Conservation (phyloP, 1,140 invertebrate species). For the Teleopsis dalmanni region DNA sequence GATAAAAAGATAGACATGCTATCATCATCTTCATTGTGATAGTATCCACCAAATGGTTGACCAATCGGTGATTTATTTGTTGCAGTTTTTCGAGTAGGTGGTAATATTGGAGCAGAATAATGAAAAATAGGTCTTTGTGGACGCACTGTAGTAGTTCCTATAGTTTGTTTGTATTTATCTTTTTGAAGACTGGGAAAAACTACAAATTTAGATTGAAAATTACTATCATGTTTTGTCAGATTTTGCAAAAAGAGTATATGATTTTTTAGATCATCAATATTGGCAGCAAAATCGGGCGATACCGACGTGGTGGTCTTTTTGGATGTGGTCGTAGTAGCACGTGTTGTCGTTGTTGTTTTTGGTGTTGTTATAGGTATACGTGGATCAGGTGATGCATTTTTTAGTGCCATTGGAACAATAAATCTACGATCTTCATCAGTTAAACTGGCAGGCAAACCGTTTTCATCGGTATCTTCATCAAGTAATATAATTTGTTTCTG, state of each 20-base stretch:
- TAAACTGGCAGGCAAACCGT: slow-evolving; percentile 32
- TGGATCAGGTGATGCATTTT: slow-evolving; percentile 33
- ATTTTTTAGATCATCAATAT: slow-evolving; percentile 42
- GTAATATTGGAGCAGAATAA: slow-evolving; percentile 32
- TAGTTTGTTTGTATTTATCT: slow-evolving; percentile 18
- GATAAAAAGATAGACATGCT: slow-evolving; percentile 16
- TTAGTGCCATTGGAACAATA: slow-evolving; percentile 41
- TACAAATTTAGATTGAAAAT: slow-evolving; percentile 42
- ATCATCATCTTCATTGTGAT: slow-evolving; percentile 23
- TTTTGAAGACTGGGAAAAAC: slow-evolving; percentile 38
- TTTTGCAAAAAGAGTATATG: slow-evolving; percentile 41
- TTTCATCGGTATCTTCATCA: slow-evolving; percentile 40
- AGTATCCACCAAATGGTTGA: slow-evolving; percentile 29
- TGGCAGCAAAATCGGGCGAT: slow-evolving; percentile 14
- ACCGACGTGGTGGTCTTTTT: slow-evolving; percentile 8
- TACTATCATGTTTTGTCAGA: slow-evolving; percentile 37
- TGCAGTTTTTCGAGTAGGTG: slow-evolving; percentile 26
- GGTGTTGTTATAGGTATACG: slow-evolving; percentile 7
- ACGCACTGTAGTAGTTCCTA: slow-evolving; percentile 16
- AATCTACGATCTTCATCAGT: slow-evolving; percentile 40
- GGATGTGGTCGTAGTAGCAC: slow-evolving; percentile 16
- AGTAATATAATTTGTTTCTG: slow-evolving; percentile 39
- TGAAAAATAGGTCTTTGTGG: slow-evolving; percentile 28
- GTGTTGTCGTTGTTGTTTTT: slow-evolving; percentile 1
- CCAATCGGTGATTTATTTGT: slow-evolving; percentile 17